Evolutionary conservation across 2,797 vertebrate genomes (phyloP).

Genomic region (Staurois parvus): DNA sequence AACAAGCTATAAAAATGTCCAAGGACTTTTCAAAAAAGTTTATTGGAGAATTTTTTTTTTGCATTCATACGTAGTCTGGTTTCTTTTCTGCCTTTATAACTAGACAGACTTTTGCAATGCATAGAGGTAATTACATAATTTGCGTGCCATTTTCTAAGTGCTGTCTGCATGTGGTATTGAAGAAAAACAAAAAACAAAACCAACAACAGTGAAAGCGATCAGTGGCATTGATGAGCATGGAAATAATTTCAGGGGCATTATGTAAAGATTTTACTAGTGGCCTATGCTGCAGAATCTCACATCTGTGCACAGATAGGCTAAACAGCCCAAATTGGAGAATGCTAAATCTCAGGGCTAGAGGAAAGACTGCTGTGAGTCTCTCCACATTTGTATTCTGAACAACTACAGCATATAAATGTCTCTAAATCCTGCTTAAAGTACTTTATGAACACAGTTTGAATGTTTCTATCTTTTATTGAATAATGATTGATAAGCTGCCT

Average conservation of each 20-base stretch:
- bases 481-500: neutral
- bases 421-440: slow-evolving; percentile 30
- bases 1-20: no score
- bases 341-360: neutral
- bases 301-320: no score
- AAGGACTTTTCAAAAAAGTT: no score
- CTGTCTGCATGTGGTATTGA: neutral
- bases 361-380: neutral
- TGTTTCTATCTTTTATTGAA: slow-evolving; percentile 20
- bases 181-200: neutral
- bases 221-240: neutral
- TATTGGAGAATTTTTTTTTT: neutral
- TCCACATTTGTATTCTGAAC: slow-evolving; percentile 13
- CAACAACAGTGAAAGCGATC: neutral
- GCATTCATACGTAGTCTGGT: no score
- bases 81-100: no score
- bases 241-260: neutral
- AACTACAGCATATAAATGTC: slow-evolving; percentile 17
- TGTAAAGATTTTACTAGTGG: neutral
- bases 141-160: neutral
- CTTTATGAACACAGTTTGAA: slow-evolving; percentile 18
- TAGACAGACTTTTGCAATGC: neutral
- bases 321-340: neutral
- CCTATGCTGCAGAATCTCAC: no score
- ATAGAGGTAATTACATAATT: neutral